phyloP scores from a whole-genome alignment of 2,113 vertebrate genomes.

The Halcyon senegalensis region DNA sequence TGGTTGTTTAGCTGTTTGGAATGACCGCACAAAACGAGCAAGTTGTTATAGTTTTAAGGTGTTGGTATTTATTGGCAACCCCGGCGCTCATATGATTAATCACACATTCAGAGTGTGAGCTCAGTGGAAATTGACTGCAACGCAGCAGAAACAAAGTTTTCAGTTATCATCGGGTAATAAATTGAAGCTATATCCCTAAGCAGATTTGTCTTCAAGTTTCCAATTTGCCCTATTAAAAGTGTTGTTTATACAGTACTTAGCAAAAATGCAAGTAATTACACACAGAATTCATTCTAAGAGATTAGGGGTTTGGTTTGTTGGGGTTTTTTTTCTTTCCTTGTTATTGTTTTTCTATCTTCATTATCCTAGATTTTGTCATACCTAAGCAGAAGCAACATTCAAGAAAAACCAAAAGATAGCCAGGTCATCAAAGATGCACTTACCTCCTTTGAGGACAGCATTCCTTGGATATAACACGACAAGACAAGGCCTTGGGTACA shows the following conservation, averaged over 20 bases:
- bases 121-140: slow-evolving; percentile 81
- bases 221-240: slow-evolving; percentile 81
- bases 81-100: slow-evolving; percentile 87
- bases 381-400: slow-evolving; percentile 66
- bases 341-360: slow-evolving; percentile 73
- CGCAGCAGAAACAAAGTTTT: slow-evolving; percentile 79
- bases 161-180: slow-evolving; percentile 76
- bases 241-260: slow-evolving; percentile 81
- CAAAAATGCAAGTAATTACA: slow-evolving; percentile 79
- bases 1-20: slow-evolving; percentile 84
- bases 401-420: background rate
- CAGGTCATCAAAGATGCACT: background rate
- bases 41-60: slow-evolving; percentile 81
- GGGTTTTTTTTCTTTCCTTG: background rate
- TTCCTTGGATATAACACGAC: background rate
- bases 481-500: background rate
- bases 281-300: slow-evolving; percentile 68
- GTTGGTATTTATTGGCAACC: slow-evolving; percentile 86
- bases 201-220: slow-evolving; percentile 78
- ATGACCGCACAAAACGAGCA: slow-evolving; percentile 84
- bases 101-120: slow-evolving; percentile 81
- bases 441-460: background rate
- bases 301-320: background rate
- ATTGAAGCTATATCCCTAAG: slow-evolving; percentile 78
- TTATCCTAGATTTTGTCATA: slow-evolving; percentile 66